These are phyloP conservation scores for Mycetomoellerius zeteki DNA, from an alignment of 1,140 invertebrate genomes.

Conservation along the genomic window DNA sequence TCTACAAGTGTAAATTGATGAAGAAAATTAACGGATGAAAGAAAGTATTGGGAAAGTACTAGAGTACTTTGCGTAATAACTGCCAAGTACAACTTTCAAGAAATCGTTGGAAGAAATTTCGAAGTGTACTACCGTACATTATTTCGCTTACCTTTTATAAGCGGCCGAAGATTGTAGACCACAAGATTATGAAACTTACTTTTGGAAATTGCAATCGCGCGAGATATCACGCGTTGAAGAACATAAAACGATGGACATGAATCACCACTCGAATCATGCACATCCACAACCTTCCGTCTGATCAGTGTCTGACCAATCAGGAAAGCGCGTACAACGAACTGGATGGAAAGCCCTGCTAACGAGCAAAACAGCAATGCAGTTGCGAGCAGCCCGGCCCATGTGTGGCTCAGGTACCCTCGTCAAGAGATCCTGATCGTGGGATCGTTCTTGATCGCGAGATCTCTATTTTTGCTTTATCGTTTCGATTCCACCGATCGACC, in stretches of 20 bases:
- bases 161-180: no score
- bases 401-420: slow-evolving; percentile 86
- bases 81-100: not conserved
- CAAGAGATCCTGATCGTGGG: slow-evolving; percentile 76
- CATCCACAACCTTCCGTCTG: slow-evolving; percentile 75
- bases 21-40: not conserved
- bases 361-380: slow-evolving; percentile 86
- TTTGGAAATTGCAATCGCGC: slow-evolving; percentile 68
- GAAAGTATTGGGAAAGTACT: not conserved
- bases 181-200: not conserved
- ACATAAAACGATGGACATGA: slow-evolving; percentile 75
- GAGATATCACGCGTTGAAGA: slow-evolving; percentile 63
- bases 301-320: slow-evolving; percentile 83
- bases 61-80: not conserved
- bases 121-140: not conserved
- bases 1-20: not conserved
- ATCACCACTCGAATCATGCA: slow-evolving; percentile 75
- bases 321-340: slow-evolving; percentile 84
- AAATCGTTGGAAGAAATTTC: not conserved
- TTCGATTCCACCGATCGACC: slow-evolving; percentile 69
- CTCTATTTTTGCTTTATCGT: slow-evolving; percentile 73
- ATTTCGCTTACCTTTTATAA: not conserved
- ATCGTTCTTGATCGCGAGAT: slow-evolving; percentile 73
- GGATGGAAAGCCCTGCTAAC: slow-evolving; percentile 86
- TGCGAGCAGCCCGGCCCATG: slow-evolving; percentile 85